phyloP scores from a whole-genome alignment of 2,888 invertebrate genomes.

The Crepidodera aurea region DNA sequence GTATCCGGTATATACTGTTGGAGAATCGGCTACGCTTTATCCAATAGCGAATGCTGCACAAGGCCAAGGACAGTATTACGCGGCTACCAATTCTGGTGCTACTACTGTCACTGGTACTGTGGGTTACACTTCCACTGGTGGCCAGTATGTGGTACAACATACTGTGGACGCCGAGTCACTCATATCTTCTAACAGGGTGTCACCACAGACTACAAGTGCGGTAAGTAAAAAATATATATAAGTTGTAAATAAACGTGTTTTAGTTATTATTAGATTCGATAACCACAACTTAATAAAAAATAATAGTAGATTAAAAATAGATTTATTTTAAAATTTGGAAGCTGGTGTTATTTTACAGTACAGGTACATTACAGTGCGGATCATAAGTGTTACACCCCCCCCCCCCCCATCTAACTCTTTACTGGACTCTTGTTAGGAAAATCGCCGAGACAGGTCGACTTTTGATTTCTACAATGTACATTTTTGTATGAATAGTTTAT shows the following conservation, averaged over 20 bases:
- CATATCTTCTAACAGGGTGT: constrained; percentile 69
- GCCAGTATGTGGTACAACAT: constrained; percentile 75
- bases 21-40: constrained; percentile 69
- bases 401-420: too few species aligned
- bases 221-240: constrained; percentile 63
- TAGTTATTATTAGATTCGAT: not conserved
- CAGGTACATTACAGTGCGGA: too few species aligned
- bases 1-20: constrained; percentile 81
- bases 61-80: constrained; percentile 76
- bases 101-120: constrained; percentile 65
- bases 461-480: too few species aligned
- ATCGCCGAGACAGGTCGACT: too few species aligned
- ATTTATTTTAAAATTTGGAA: too few species aligned
- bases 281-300: too few species aligned
- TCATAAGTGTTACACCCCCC: too few species aligned
- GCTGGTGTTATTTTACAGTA: too few species aligned
- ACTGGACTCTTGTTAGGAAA: too few species aligned
- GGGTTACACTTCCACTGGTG: constrained; percentile 60
- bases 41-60: constrained; percentile 53
- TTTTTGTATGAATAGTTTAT: too few species aligned
- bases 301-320: too few species aligned
- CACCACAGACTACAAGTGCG: constrained; percentile 73
- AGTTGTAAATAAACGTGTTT: not conserved
- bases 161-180: constrained; percentile 71
- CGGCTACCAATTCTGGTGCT: constrained; percentile 70